A percentile compares a stretch with the other conserved stretches of the same genome.
Evolutionary conservation across 2,797 vertebrate species (phyloP).

Genomic region (Garrulus glandarius): DNA sequence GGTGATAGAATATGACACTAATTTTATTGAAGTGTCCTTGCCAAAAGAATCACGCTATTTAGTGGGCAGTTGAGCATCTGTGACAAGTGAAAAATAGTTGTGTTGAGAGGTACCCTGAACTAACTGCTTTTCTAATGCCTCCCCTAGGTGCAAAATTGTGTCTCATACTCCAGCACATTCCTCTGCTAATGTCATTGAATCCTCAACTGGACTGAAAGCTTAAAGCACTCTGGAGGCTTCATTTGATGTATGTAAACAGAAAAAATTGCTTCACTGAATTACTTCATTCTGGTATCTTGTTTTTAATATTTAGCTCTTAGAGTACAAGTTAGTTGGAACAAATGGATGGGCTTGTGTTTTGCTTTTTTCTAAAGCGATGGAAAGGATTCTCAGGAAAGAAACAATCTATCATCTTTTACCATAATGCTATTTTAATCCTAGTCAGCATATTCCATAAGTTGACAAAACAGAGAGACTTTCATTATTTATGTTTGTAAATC

Average conservation of each 20-base stretch:
- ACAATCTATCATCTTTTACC: background rate
- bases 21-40: background rate
- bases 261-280: background rate
- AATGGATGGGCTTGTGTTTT: background rate
- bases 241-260: background rate
- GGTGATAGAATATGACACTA: background rate
- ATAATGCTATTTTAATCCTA: background rate
- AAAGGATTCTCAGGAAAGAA: background rate
- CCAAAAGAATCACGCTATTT: background rate
- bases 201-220: background rate
- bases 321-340: background rate
- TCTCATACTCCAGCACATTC: background rate
- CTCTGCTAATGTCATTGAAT: background rate
- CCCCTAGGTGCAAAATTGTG: background rate
- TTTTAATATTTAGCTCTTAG: background rate
- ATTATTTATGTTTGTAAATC: constrained; percentile 19
- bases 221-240: background rate
- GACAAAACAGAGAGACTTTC: background rate
- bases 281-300: background rate
- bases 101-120: background rate
- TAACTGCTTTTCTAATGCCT: background rate
- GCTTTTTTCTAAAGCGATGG: background rate
- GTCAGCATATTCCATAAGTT: background rate
- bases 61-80: background rate
- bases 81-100: background rate